A percentile compares a stretch with the other conserved stretches of the same genome.
Evolutionary conservation across 2,888 invertebrate genomes (phyloP).

Genomic region (Chaetoderma sp.): DNA sequence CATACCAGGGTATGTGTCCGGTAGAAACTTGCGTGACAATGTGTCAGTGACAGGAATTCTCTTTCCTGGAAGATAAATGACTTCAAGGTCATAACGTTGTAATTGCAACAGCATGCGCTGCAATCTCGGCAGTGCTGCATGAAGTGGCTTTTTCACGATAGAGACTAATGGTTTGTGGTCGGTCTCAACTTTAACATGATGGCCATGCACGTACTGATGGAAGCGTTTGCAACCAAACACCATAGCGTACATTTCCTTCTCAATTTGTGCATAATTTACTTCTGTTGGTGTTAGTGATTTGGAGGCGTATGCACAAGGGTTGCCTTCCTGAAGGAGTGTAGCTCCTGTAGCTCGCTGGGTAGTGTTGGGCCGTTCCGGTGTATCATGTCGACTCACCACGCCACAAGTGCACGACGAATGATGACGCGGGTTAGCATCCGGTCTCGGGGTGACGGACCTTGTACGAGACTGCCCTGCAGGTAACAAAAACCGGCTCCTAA

Average conservation of each 20-base stretch:
- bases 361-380: too few relatives aligned
- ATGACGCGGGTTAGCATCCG: too few relatives aligned
- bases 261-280: conserved; percentile 26
- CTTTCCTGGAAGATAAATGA: not conserved
- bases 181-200: conserved; percentile 14
- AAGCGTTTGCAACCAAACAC: conserved; percentile 31
- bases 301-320: conserved; percentile 26
- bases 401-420: too few relatives aligned
- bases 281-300: conserved; percentile 22
- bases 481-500: too few relatives aligned
- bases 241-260: conserved; percentile 31
- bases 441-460: too few relatives aligned
- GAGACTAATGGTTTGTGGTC: conserved; percentile 20
- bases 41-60: not conserved
- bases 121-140: conserved; percentile 6
- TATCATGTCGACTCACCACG: too few relatives aligned
- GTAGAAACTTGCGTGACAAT: not conserved
- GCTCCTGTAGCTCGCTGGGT: conserved; percentile 31
- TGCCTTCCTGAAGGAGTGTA: conserved; percentile 22
- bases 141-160: conserved; percentile 6
- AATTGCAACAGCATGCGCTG: conserved; percentile 15
- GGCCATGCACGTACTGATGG: conserved; percentile 26
- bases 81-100: conserved; percentile 5
- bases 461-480: too few relatives aligned
- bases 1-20: not conserved